Percentiles rank a stretch among this genome's conserved stretches.
Evolutionary conservation across 2,113 vertebrate genomes (phyloP).

Genomic region (Halichoerus grypus): DNA sequence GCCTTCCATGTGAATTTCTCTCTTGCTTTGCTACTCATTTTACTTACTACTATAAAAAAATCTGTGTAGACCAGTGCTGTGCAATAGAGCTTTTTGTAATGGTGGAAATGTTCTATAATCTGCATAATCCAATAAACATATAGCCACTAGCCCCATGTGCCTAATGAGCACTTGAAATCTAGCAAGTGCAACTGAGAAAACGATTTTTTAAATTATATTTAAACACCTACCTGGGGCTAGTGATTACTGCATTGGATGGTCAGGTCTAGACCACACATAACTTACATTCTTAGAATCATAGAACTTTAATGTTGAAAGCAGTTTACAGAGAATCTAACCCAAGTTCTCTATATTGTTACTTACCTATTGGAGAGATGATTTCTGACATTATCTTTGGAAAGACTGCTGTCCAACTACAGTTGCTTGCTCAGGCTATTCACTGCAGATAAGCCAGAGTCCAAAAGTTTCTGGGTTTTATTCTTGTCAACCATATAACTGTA

Average conservation of each 20-base stretch:
- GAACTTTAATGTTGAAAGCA: background rate
- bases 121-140: background rate
- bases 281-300: background rate
- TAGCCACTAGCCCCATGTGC: background rate
- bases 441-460: background rate
- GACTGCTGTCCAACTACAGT: background rate
- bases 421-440: background rate
- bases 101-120: background rate
- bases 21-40: background rate
- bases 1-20: background rate
- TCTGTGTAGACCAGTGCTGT: background rate
- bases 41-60: background rate
- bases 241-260: background rate
- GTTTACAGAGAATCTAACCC: background rate
- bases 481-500: background rate
- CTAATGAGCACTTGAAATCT: background rate
- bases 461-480: background rate
- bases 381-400: background rate
- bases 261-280: background rate
- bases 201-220: background rate
- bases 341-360: background rate
- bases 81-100: background rate
- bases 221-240: background rate
- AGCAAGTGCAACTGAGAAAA: background rate
- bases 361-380: background rate